Base-by-base conservation (phyloP, 37 sponge, comb jelly and placozoan genomes). In the Bolinopsis microptera region DNA sequence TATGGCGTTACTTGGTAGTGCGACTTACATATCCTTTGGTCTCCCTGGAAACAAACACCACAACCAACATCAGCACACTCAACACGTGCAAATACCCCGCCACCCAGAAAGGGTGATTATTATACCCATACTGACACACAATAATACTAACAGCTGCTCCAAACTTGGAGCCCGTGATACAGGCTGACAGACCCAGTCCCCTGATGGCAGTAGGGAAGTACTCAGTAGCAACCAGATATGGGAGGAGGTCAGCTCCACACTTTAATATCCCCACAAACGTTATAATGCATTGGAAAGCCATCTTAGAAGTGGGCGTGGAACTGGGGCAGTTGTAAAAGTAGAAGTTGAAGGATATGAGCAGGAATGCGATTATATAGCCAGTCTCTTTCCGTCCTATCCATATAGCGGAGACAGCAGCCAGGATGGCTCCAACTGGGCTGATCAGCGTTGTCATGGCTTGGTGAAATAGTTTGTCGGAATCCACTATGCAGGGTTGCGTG, bases 281-380 rank as follows among this genome's bases (percentile, higher is more conserved):
- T 30, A 70, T 25, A 2, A 70, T 24, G n/a, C n/a, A n/a, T n/a
- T n/a, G n/a, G n/a, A n/a, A n/a, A n/a, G n/a, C n/a, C n/a, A n/a
- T n/a, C 23, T 28, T 3, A 30, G 23, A 25, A 2, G 74, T 70
- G 23, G 27, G 8, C 3, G 27, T 3, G 3, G 8, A 25, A 3
- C 28, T 28, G 74, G 74, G 27, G 74, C 74, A 70, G 74, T 25
- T 30, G 74, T 70, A 70, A 30, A 70, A 70, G 27, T 70, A 70
- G 27, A 9, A 70, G 27, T 25, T 70, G 26, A 70, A 30, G 74
- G 27, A 2, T 23, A 30, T 24, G 74, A 70, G 74, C 28, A 24
- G 27, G 74, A 18, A 25, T 25, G 74, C 74, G 74, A 70, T 70
- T 2, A 70, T 3, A 30, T 25, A 70, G 27, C 74, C 74, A 23